phyloP scores from a whole-genome alignment of 1,140 invertebrate genomes.

The Grapholita molesta region DNA sequence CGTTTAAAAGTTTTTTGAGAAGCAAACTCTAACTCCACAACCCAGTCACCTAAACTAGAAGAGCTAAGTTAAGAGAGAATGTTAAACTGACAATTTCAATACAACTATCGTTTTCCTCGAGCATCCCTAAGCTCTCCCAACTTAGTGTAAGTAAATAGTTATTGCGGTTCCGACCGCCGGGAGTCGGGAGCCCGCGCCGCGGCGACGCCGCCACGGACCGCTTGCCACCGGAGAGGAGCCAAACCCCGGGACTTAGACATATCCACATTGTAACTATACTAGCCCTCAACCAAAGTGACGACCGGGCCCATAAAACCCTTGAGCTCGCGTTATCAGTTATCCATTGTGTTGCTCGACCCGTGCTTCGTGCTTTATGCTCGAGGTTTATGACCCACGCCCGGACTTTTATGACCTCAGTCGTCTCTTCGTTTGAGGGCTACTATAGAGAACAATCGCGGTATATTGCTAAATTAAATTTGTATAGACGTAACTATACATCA shows the following conservation, averaged over 20 bases:
- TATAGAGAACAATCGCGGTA: too few species aligned
- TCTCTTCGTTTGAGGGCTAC: too few species aligned
- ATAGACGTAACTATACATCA: too few species aligned
- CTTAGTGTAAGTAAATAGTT: neutral
- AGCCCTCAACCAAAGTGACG: too few species aligned
- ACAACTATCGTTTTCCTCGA: neutral
- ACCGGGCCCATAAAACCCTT: too few species aligned
- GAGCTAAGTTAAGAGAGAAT: neutral
- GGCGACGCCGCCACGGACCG: slow-evolving; percentile 50
- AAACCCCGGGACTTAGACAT: neutral
- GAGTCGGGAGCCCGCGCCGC: slow-evolving; percentile 28
- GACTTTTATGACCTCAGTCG: too few species aligned
- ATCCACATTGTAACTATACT: neutral
- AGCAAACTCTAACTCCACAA: neutral
- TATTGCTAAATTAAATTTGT: too few species aligned
- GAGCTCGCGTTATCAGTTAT: too few species aligned
- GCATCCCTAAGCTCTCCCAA: neutral
- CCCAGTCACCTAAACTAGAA: neutral
- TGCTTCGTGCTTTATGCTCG: too few species aligned
- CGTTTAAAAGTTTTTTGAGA: too few species aligned
- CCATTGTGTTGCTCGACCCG: too few species aligned
- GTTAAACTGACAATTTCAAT: neutral
- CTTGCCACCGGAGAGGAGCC: slow-evolving; percentile 26
- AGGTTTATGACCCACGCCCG: too few species aligned
- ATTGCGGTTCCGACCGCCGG: neutral